Conservation (phyloP, 2,113 vertebrate genomes). For the Anhinga anhinga region DNA sequence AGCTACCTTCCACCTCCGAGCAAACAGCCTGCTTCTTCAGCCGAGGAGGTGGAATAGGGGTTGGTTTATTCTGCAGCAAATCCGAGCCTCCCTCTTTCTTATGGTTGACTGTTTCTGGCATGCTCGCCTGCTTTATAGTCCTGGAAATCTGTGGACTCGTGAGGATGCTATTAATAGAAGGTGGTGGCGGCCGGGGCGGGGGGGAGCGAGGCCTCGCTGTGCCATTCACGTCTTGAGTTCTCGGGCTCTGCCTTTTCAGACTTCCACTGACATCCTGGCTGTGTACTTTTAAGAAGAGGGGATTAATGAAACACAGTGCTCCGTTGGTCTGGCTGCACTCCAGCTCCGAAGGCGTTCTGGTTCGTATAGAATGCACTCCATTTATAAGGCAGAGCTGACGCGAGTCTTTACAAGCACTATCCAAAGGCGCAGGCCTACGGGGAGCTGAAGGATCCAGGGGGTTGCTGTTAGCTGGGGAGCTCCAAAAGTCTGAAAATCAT, state of each 20-base stretch:
- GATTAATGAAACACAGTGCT: conserved; percentile 91
- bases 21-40: conserved; percentile 81
- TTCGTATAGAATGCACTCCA: conserved; percentile 84
- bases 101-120: conserved; percentile 78
- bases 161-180: conserved; percentile 79
- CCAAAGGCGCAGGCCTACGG: conserved; percentile 68
- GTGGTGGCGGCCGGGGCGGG: conserved; percentile 78
- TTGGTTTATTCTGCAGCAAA: conserved; percentile 64
- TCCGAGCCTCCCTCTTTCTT: conserved; percentile 64
- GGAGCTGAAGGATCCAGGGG: conserved; percentile 73
- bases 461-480: conserved; percentile 80
- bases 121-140: conserved; percentile 73
- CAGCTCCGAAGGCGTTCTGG: conserved; percentile 76
- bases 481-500: conserved; percentile 90
- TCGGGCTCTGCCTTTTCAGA: conserved; percentile 50
- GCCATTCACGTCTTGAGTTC: conserved; percentile 69
- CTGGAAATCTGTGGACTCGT: conserved; percentile 72
- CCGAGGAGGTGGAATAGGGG: conserved; percentile 77
- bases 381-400: conserved; percentile 79
- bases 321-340: conserved; percentile 83
- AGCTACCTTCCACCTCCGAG: conserved; percentile 67
- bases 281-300: conserved; percentile 90
- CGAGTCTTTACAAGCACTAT: conserved; percentile 69
- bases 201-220: conserved; percentile 75
- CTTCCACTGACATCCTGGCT: conserved; percentile 75